These are phyloP conservation scores for Ridgeia piscesae DNA, from an alignment of 1,140 invertebrate genomes.

Conservation along the genomic window DNA sequence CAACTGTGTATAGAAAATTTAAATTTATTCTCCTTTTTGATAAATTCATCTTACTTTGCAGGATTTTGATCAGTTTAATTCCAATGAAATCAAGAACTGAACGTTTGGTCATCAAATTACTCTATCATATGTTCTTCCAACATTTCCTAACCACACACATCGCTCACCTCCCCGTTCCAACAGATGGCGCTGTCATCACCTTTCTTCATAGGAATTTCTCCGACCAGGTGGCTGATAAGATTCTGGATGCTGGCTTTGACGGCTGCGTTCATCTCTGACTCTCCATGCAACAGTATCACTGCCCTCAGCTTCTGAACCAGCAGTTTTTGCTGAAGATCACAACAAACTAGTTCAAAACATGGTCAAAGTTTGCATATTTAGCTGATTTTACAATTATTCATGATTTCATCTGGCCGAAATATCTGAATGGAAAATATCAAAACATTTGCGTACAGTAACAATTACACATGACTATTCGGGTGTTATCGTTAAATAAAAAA, in stretches of 20 bases:
- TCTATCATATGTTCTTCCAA: too few relatives aligned
- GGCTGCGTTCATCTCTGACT: not conserved
- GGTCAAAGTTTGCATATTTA: not conserved
- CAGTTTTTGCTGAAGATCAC: not conserved
- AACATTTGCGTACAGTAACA: too few relatives aligned
- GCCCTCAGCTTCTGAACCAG: not conserved
- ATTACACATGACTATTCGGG: too few relatives aligned
- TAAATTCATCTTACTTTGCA: too few relatives aligned
- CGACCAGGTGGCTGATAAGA: not conserved
- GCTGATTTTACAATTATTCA: not conserved
- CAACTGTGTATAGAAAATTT: too few relatives aligned
- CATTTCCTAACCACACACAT: not conserved
- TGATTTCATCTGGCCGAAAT: too few relatives aligned
- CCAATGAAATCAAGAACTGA: too few relatives aligned
- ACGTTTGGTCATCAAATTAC: too few relatives aligned
- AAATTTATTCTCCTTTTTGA: too few relatives aligned
- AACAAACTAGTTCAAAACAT: not conserved
- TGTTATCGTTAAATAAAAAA: too few relatives aligned
- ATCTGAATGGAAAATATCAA: too few relatives aligned
- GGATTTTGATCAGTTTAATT: too few relatives aligned
- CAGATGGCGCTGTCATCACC: not conserved
- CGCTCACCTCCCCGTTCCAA: not conserved
- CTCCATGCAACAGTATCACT: not conserved
- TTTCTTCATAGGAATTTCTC: not conserved
- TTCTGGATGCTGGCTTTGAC: not conserved